Conservation (phyloP, 2,113 vertebrate species). For the Lasiurus borealis region DNA sequence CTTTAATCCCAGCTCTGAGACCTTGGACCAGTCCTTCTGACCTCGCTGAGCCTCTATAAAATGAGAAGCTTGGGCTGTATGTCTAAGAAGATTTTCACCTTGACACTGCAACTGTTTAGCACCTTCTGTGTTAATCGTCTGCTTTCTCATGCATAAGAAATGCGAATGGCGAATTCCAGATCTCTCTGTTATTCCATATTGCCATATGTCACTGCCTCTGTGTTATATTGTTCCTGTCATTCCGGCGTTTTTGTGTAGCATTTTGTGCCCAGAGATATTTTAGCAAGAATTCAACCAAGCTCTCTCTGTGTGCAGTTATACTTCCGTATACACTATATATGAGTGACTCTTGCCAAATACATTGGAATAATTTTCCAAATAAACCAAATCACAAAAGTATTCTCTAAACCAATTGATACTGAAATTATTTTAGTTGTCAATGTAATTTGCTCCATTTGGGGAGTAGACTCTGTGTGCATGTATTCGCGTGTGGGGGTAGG, state of each 20-base stretch:
- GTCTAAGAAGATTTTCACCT: not conserved
- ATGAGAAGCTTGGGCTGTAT: not conserved
- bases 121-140: not conserved
- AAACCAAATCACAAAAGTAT: constrained; percentile 23
- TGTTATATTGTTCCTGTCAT: not conserved
- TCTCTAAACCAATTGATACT: constrained; percentile 7
- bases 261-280: not conserved
- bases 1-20: not conserved
- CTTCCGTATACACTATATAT: not conserved
- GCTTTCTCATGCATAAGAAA: not conserved
- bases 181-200: not conserved
- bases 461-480: not conserved
- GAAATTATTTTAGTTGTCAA: constrained; percentile 40
- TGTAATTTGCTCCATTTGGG: not conserved
- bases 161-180: not conserved
- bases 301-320: not conserved
- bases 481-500: not conserved
- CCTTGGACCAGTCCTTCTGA: not conserved
- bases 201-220: not conserved
- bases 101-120: not conserved
- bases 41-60: not conserved
- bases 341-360: not conserved
- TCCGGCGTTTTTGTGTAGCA: not conserved
- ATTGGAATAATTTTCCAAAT: constrained; percentile 26
- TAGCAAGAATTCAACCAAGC: not conserved